Percentiles rank a stretch among this genome's conserved stretches.
These are phyloP conservation scores for Balearica regulorum DNA, from an alignment of 2,797 vertebrate species.

Conservation along the genomic window DNA sequence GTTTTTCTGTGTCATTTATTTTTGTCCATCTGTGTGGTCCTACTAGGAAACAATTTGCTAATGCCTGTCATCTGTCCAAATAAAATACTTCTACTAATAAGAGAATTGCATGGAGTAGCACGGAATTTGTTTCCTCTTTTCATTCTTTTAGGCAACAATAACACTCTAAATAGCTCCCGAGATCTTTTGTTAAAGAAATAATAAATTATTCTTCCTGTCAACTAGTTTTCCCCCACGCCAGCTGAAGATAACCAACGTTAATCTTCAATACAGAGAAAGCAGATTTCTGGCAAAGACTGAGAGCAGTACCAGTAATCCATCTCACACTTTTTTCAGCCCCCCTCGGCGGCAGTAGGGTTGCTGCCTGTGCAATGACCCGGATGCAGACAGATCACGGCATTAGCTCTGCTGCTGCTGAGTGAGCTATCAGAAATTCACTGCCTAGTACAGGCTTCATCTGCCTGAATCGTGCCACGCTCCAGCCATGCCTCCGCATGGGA, in stretches of 20 bases:
- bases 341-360: no score
- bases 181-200: not conserved
- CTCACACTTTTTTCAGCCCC: not conserved
- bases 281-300: not conserved
- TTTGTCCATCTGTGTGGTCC: not conserved
- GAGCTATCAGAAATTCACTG: not conserved
- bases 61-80: not conserved
- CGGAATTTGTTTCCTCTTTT: not conserved
- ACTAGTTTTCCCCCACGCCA: rapidly evolving
- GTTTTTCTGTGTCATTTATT: not conserved
- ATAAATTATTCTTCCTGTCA: not conserved
- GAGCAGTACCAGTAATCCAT: not conserved
- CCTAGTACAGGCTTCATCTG: not conserved
- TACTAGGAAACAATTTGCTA: not conserved
- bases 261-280: not conserved
- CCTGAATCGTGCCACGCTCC: rapidly evolving
- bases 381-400: rapidly evolving
- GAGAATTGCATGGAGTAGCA: not conserved
- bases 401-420: no score
- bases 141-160: not conserved
- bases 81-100: not conserved
- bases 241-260: not conserved
- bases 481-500: not conserved
- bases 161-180: not conserved
- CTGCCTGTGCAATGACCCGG: rapidly evolving